These are phyloP conservation scores for Glaucomys volans DNA, from an alignment of 2,113 vertebrate species.

Conservation along the genomic window DNA sequence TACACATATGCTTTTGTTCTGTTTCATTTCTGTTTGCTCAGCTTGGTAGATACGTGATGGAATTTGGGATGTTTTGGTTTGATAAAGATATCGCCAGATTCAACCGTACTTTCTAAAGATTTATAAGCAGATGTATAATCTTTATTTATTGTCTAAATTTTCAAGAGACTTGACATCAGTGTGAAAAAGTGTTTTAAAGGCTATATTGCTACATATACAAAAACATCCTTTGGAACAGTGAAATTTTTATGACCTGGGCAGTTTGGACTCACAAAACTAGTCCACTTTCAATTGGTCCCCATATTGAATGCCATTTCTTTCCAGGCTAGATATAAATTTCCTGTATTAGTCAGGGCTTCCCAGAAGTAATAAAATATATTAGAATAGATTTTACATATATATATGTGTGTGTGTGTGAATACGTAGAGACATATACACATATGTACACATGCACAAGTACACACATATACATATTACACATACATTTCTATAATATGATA, in stretches of 20 bases:
- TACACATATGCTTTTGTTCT: neutral
- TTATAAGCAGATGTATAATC: neutral
- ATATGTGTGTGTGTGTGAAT: too few species aligned
- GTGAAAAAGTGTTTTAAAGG: neutral
- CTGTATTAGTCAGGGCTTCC: neutral
- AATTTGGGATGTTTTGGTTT: neutral
- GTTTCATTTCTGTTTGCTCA: constrained; percentile 51
- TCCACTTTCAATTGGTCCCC: neutral
- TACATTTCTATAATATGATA: neutral
- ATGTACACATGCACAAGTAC: too few species aligned
- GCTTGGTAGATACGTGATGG: neutral
- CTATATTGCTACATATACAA: neutral
- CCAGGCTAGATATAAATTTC: neutral
- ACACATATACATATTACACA: neutral
- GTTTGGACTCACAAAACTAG: neutral
- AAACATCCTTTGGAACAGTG: neutral
- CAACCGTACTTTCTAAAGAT: neutral
- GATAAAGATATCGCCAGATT: constrained; percentile 23
- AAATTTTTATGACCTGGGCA: neutral
- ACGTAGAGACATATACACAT: too few species aligned
- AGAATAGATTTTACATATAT: neutral
- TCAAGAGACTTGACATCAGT: neutral
- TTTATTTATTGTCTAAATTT: constrained; percentile 30
- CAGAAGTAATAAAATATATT: neutral
- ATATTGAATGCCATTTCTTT: neutral